Conservation (phyloP, 1,140 invertebrate species). For the Paramacrobiotus metropolitanus region DNA sequence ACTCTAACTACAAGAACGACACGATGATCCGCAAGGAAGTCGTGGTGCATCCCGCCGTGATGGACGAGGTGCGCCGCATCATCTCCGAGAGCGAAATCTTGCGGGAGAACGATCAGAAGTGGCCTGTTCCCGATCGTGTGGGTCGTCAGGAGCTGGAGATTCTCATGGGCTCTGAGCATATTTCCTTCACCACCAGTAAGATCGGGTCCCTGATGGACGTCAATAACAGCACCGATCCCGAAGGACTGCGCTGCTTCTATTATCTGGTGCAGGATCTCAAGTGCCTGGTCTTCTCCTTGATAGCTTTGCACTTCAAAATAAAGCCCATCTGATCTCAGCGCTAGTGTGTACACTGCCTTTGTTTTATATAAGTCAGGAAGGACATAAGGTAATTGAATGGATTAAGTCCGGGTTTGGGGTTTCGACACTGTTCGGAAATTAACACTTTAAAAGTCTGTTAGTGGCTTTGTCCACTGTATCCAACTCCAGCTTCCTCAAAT, state of each 20-base stretch:
- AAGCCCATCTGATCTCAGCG: conserved; percentile 90
- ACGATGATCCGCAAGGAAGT: conserved; percentile 97
- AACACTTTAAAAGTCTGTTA: too few relatives aligned
- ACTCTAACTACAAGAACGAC: conserved; percentile 99
- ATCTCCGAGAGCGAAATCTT: conserved; percentile 94
- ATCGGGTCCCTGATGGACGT: conserved; percentile 96
- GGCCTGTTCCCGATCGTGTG: conserved; percentile 87
- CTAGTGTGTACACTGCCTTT: too few relatives aligned
- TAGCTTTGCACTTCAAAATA: conserved; percentile 99
- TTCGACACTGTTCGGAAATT: too few relatives aligned
- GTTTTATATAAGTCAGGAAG: too few relatives aligned
- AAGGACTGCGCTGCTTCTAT: conserved; percentile 89
- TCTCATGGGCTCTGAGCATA: conserved; percentile 95
- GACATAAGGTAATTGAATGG: too few relatives aligned
- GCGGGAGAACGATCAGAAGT: conserved; percentile 84
- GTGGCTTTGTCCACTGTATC: too few relatives aligned
- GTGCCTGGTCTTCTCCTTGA: conserved; percentile 93
- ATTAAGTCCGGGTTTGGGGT: too few relatives aligned
- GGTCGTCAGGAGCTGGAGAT: conserved; percentile 91
- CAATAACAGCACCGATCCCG: conserved; percentile 87
- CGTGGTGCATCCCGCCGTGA: conserved; percentile 68
- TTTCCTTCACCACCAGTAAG: conserved; percentile 98
- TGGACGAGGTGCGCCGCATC: conserved; percentile 93
- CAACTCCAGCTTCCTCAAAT: too few relatives aligned
- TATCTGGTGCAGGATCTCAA: conserved; percentile 98